Percentiles rank a stretch among this genome's conserved stretches.
Evolutionary conservation across 2,888 invertebrate genomes (phyloP).

Genomic region (Exephanes ischioxanthus): DNA sequence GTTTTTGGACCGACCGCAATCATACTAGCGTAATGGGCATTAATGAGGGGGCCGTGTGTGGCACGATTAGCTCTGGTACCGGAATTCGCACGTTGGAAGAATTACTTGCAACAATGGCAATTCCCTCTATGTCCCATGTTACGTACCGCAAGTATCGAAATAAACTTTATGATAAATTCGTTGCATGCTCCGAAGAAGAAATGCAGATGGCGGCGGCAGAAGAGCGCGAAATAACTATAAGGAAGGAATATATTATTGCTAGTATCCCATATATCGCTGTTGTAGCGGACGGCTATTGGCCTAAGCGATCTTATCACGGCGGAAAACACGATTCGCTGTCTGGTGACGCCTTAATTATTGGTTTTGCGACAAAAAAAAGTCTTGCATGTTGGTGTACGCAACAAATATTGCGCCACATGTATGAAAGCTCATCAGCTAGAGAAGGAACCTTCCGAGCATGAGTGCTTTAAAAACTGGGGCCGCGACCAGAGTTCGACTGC

Average conservation of each 20-base stretch:
- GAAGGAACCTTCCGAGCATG: constrained; percentile 63
- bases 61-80: background rate
- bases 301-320: constrained; percentile 35
- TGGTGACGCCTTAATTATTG: constrained; percentile 36
- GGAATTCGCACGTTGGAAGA: too few relatives aligned
- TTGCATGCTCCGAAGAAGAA: constrained; percentile 4
- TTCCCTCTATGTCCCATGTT: constrained; percentile 33
- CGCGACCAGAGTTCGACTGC: constrained; percentile 70
- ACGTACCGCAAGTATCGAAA: constrained; percentile 39
- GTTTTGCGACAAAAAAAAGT: constrained; percentile 61
- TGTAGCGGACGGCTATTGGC: background rate
- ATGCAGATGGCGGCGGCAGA: constrained; percentile 10
- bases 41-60: too few relatives aligned
- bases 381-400: constrained; percentile 69
- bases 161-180: background rate
- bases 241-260: constrained; percentile 4
- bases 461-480: constrained; percentile 71
- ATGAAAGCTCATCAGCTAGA: background rate
- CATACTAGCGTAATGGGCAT: too few relatives aligned
- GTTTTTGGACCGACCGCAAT: too few relatives aligned
- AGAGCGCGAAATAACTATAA: constrained; percentile 36
- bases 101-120: constrained; percentile 27
- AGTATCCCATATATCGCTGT: background rate
- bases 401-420: constrained; percentile 71
- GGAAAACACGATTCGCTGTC: constrained; percentile 45